Conservation (phyloP, 2,888 invertebrate species). For the Alsophila aescularia region DNA sequence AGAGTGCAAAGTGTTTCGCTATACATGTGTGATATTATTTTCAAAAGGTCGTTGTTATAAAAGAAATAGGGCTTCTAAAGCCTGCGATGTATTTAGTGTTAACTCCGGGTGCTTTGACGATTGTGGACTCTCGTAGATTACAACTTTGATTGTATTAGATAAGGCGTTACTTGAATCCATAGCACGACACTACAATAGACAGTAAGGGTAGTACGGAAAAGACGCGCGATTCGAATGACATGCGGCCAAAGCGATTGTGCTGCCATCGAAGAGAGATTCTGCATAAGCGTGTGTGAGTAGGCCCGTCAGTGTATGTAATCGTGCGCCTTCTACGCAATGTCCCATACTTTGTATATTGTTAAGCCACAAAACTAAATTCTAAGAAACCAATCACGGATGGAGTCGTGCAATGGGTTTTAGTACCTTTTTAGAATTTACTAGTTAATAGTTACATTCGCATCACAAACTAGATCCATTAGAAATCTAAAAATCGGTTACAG, state of each 20-base stretch:
- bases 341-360: neutral
- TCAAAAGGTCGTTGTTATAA: conserved; percentile 69
- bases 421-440: conserved; percentile 77
- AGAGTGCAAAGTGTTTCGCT: conserved; percentile 77
- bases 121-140: conserved; percentile 82
- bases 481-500: conserved; percentile 52
- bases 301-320: neutral
- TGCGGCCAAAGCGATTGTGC: neutral
- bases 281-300: neutral
- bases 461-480: conserved; percentile 69
- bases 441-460: conserved; percentile 73
- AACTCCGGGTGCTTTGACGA: conserved; percentile 84
- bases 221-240: neutral
- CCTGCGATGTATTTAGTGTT: conserved; percentile 81
- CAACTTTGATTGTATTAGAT: conserved; percentile 77
- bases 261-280: neutral
- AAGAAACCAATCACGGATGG: conserved; percentile 18
- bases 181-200: conserved; percentile 40
- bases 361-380: conserved; percentile 8
- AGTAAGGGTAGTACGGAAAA: neutral
- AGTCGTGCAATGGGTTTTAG: conserved; percentile 61
- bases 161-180: conserved; percentile 57
- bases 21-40: conserved; percentile 83
- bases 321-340: neutral
- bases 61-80: conserved; percentile 74